Percentiles rank a stretch among this genome's conserved stretches.
Evolutionary conservation across 2,113 vertebrate genomes (phyloP).

Genomic region (Chaenocephalus aceratus): DNA sequence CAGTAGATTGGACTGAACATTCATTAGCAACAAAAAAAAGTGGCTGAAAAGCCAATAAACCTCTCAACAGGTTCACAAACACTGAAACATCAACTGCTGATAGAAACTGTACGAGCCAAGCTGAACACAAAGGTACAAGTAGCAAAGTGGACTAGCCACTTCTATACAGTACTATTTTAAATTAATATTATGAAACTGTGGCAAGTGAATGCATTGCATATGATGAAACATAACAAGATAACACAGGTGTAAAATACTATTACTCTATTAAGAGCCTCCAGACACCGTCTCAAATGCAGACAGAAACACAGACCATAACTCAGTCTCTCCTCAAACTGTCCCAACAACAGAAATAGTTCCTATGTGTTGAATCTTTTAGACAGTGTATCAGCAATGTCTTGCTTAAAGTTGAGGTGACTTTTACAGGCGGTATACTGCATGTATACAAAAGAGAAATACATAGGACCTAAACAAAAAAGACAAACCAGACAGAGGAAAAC

Average conservation of each 20-base stretch:
- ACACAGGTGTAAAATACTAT: background rate
- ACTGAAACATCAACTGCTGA: slow-evolving; percentile 5
- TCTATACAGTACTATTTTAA: slow-evolving; percentile 11
- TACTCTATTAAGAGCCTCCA: background rate
- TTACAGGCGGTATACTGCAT: background rate
- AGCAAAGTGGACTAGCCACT: background rate
- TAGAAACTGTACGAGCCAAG: background rate
- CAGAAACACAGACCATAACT: background rate
- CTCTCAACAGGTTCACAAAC: background rate
- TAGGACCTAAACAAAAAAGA: background rate
- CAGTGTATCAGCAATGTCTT: background rate
- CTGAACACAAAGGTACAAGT: background rate
- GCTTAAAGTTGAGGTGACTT: background rate
- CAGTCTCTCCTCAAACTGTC: background rate
- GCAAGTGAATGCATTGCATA: background rate
- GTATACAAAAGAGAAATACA: background rate
- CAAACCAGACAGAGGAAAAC: slow-evolving; percentile 4
- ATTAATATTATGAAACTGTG: background rate
- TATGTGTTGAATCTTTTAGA: slow-evolving; percentile 10
- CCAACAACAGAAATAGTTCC: background rate
- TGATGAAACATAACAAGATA: background rate
- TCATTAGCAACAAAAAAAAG: slow-evolving; percentile 11
- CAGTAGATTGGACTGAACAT: background rate
- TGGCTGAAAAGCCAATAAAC: background rate
- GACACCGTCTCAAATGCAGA: background rate